Conservation (phyloP, 2,797 vertebrate genomes). For the Iguana delicatissima region DNA sequence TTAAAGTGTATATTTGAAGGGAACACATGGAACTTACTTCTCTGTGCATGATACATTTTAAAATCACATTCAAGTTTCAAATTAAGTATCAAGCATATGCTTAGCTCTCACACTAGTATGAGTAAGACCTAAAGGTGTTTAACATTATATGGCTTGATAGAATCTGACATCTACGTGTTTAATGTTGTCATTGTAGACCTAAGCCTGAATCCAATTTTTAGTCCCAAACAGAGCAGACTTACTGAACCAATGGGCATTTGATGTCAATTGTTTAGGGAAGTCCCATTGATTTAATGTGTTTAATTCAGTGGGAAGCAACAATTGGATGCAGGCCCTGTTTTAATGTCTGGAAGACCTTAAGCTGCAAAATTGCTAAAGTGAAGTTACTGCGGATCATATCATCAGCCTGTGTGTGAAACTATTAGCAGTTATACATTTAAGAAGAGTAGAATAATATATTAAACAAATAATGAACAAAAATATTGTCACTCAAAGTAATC, state of each 20-base stretch:
- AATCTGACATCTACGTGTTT: slow-evolving; percentile 33
- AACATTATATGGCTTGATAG: background rate
- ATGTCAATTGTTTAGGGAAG: background rate
- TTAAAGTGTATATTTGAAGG: slow-evolving; percentile 74
- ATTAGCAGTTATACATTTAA: background rate
- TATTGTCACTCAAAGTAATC: background rate
- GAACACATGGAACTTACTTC: slow-evolving; percentile 75
- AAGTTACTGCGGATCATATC: background rate
- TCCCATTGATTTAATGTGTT: background rate
- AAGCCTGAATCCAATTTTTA: too few relatives aligned
- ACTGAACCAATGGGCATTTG: too few relatives aligned
- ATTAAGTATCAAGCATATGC: background rate
- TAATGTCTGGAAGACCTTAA: background rate
- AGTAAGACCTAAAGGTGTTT: background rate
- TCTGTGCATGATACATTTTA: background rate
- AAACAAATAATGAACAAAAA: background rate
- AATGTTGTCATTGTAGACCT: slow-evolving; percentile 6
- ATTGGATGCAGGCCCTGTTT: too few relatives aligned
- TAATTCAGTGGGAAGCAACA: too few relatives aligned
- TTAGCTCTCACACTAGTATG: background rate
- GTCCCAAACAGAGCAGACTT: too few relatives aligned
- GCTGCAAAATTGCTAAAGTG: background rate
- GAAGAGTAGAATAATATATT: background rate
- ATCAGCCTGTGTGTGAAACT: too few relatives aligned
- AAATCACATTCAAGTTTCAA: background rate